A percentile compares a stretch with the other conserved stretches of the same genome.
Conservation (phyloP, 2,888 invertebrate species). For the Lottia scabra region DNA sequence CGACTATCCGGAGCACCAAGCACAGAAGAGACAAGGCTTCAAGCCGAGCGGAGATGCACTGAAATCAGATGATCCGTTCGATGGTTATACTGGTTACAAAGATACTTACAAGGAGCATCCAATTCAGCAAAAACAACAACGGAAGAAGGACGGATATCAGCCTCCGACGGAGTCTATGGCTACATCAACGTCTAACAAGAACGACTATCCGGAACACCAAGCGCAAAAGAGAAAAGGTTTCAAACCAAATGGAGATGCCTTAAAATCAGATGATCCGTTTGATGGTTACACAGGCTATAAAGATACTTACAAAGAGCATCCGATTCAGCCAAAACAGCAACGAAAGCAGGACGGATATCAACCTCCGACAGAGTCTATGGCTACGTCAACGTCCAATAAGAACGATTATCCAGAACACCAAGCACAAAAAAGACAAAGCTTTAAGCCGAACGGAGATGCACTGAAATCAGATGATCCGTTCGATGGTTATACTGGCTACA, state of each 20-base stretch:
- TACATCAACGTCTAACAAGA: slow-evolving; percentile 44
- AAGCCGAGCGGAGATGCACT: slow-evolving; percentile 43
- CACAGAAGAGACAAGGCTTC: slow-evolving; percentile 28
- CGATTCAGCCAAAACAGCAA: not conserved
- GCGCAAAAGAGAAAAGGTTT: slow-evolving; percentile 18
- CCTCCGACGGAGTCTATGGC: slow-evolving; percentile 50
- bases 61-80: slow-evolving; percentile 51
- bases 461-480: not conserved
- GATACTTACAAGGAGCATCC: slow-evolving; percentile 52
- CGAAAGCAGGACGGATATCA: slow-evolving; percentile 28
- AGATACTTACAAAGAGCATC: slow-evolving; percentile 36
- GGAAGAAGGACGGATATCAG: slow-evolving; percentile 39
- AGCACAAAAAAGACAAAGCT: slow-evolving; percentile 32
- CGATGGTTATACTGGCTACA: slow-evolving; percentile 1
- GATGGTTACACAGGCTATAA: slow-evolving; percentile 37
- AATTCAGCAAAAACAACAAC: slow-evolving; percentile 25
- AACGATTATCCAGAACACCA: slow-evolving; percentile 13
- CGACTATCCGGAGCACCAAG: not conserved
- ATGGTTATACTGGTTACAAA: slow-evolving; percentile 60
- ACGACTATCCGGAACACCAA: slow-evolving; percentile 38
- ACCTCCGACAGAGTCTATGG: slow-evolving; percentile 42
- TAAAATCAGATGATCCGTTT: slow-evolving; percentile 4
- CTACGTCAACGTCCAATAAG: slow-evolving; percentile 45
- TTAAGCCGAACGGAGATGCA: slow-evolving; percentile 19
- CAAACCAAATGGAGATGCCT: not conserved